Base-by-base conservation (phyloP, 1,140 invertebrate species). In the Brachionus angularis region DNA sequence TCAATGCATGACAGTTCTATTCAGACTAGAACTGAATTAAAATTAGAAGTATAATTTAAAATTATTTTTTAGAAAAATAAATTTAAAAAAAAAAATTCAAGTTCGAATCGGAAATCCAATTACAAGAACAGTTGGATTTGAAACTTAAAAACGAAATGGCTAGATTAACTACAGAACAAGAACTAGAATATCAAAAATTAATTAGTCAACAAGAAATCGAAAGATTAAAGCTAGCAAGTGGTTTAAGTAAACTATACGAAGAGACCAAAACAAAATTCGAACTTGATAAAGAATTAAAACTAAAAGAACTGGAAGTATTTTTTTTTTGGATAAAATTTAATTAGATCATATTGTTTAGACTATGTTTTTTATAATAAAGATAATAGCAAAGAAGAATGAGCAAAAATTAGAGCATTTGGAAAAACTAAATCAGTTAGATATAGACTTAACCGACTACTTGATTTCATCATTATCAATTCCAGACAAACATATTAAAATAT, bases 1-100 rank as follows among this genome's bases (percentile, higher is more conserved):
- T 67, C 58, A 0, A 42, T 80, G 71, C 78, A 80, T 72, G 78
- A 81, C 58, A 72, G 72, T 21, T 76, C 79, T 5, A 78, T 79
- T 8, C 74, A 76, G 61, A 74, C 73, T 10, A 64, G 79, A 46
- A 79, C 77, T 16, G 75, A 77, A 42, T 75, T 81, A 0, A 78
- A 78, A 74, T 74, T 80, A 29, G 62, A 75, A 72, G 79, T 81
- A 75, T 74, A 21, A 23, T 18, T n/a, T 42, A 49, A 16, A 3
- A 27, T 64, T 27, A 16, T 34, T 27, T 44, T 44, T 39, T 55
- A 23, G 42, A 23, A 31, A 21, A 14, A 10, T 23, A 42, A 18
- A 58, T 55, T 44, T 33, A 21, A n/a, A 10, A 61, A 29, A 34
- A 25, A 33, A 27, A 2, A 29, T 71, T 69, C 18, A 50, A 74